A percentile compares a stretch with the other conserved stretches of the same genome.
Evolutionary conservation across 92 coral and sea anemone genomes (phyloP).

Genomic region (Galaxea fascicularis): DNA sequence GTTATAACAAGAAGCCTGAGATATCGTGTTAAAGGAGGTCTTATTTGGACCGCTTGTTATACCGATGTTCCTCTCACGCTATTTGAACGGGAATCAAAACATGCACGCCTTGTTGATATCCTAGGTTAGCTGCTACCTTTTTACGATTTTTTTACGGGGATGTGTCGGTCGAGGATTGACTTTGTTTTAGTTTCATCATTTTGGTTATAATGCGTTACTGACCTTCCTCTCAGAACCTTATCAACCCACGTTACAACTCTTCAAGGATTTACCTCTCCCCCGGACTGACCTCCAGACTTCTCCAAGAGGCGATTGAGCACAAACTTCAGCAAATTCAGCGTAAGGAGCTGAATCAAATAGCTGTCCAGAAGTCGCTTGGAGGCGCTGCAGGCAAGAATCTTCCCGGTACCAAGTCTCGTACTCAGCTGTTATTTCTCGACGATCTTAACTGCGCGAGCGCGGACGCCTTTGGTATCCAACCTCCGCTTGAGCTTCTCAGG

Average conservation of each 20-base stretch:
- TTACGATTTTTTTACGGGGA: too few relatives aligned
- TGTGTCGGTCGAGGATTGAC: too few relatives aligned
- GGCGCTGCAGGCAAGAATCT: constrained; percentile 32
- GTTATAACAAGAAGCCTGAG: too few relatives aligned
- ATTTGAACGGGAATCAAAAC: too few relatives aligned
- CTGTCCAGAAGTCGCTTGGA: constrained; percentile 37
- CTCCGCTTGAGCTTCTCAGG: constrained; percentile 91
- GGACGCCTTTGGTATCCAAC: constrained; percentile 79
- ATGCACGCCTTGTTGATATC: too few relatives aligned
- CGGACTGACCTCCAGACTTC: constrained; percentile 78
- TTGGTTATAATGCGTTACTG: background rate
- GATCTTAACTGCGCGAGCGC: constrained; percentile 85
- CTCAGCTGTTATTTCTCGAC: constrained; percentile 82
- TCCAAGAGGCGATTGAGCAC: constrained; percentile 90
- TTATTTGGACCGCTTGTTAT: too few relatives aligned
- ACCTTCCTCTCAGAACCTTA: constrained; percentile 69
- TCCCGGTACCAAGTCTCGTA: constrained; percentile 57
- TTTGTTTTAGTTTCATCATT: too few relatives aligned
- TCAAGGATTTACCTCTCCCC: constrained; percentile 87
- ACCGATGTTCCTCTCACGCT: too few relatives aligned
- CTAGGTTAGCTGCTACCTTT: too few relatives aligned
- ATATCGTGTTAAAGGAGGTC: too few relatives aligned
- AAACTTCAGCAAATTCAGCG: constrained; percentile 70
- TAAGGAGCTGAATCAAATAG: constrained; percentile 75
- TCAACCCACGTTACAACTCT: constrained; percentile 84